Evolutionary conservation across 2,888 invertebrate genomes (phyloP).

Genomic region (Arrhopalites spinosus): DNA sequence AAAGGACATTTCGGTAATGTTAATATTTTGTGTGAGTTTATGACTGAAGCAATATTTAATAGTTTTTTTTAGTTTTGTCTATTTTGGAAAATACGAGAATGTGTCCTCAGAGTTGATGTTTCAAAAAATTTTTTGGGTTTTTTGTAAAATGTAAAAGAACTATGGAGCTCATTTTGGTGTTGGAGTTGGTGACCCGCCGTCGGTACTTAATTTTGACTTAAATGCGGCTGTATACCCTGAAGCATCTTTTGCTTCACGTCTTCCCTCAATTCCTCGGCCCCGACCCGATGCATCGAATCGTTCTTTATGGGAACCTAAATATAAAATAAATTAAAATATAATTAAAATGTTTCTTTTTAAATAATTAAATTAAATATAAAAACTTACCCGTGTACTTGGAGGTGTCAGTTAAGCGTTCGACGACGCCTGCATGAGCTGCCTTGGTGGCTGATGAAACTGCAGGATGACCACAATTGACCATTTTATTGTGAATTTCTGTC

Average conservation of each 20-base stretch:
- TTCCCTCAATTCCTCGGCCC: slow-evolving; percentile 60
- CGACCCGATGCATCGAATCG: slow-evolving; percentile 60
- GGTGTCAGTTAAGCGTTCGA: slow-evolving; percentile 60
- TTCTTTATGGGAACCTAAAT: slow-evolving; percentile 59
- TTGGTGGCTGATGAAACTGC: slow-evolving; percentile 47
- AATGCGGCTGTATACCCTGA: slow-evolving; percentile 60
- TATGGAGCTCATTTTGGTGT: neutral
- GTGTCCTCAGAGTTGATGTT: neutral
- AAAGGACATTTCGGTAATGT: too few species aligned
- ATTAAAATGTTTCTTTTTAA: neutral
- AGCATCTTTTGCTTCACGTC: slow-evolving; percentile 58
- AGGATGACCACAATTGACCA: slow-evolving; percentile 79
- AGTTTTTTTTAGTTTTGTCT: neutral
- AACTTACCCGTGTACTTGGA: slow-evolving; percentile 59
- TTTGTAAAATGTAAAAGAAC: too few species aligned
- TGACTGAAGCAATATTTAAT: too few species aligned
- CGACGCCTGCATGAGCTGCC: slow-evolving; percentile 57
- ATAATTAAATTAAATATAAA: neutral
- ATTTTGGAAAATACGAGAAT: neutral
- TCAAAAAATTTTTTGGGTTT: too few species aligned
- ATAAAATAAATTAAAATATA: neutral
- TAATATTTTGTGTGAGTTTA: too few species aligned
- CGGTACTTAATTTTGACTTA: slow-evolving; percentile 56
- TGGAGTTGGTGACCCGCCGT: slow-evolving; percentile 14
- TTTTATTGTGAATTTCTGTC: slow-evolving; percentile 77